phyloP scores from a whole-genome alignment of 2,888 invertebrate genomes.

The Ennomos erosarius region DNA sequence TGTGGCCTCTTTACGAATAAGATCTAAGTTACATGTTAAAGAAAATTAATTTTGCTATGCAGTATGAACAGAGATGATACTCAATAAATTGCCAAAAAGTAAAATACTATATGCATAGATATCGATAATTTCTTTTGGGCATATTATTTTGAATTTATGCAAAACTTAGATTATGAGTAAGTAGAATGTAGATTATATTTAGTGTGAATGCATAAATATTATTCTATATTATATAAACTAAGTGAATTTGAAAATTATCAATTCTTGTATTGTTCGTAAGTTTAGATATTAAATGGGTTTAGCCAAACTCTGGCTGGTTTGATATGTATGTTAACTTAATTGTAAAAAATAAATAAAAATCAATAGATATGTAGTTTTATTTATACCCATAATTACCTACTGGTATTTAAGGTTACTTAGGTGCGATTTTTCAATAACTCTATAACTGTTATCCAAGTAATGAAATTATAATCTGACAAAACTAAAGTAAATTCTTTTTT shows the following conservation, averaged over 20 bases:
- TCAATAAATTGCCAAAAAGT: slow-evolving; percentile 87
- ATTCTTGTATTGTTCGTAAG: slow-evolving; percentile 85
- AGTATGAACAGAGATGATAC: slow-evolving; percentile 82
- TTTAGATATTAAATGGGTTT: slow-evolving; percentile 86
- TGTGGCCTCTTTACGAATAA: slow-evolving; percentile 85
- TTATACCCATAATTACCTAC: slow-evolving; percentile 45
- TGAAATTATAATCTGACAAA: too few species aligned
- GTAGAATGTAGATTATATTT: slow-evolving; percentile 85
- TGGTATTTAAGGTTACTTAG: background rate
- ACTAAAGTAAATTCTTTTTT: too few species aligned
- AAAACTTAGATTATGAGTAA: slow-evolving; percentile 84
- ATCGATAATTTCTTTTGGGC: slow-evolving; percentile 86
- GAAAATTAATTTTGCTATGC: slow-evolving; percentile 85
- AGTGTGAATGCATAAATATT: slow-evolving; percentile 83
- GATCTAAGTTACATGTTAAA: slow-evolving; percentile 85
- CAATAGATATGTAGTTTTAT: slow-evolving; percentile 71
- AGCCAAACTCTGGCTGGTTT: slow-evolving; percentile 86
- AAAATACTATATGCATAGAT: slow-evolving; percentile 84
- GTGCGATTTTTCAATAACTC: too few species aligned
- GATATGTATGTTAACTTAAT: slow-evolving; percentile 86
- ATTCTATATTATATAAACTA: slow-evolving; percentile 83
- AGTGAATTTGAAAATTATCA: slow-evolving; percentile 85
- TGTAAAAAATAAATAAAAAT: slow-evolving; percentile 81
- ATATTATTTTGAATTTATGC: slow-evolving; percentile 86
- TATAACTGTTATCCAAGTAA: too few species aligned